Percentiles rank a stretch among this genome's conserved stretches.
Evolutionary conservation across 1,140 invertebrate genomes (phyloP).

Genomic region (Drosophila repletoides): DNA sequence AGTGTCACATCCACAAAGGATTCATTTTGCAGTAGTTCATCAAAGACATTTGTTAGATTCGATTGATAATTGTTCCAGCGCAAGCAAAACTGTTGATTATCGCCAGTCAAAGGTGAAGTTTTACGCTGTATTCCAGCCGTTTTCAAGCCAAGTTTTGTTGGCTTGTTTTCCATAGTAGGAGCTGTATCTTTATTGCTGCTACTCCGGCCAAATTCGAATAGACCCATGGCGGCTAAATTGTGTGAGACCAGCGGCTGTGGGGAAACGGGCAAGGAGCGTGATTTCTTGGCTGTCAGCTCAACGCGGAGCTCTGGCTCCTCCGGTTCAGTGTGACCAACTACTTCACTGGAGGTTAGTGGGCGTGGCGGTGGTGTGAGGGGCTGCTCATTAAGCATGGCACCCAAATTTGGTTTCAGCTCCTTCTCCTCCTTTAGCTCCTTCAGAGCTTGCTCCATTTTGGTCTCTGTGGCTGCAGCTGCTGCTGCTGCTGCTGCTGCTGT

Average conservation of each 20-base stretch:
- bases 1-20: constrained; percentile 96
- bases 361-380: constrained; percentile 70
- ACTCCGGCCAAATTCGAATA: constrained; percentile 65
- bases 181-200: background rate
- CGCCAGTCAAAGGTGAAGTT: constrained; percentile 29
- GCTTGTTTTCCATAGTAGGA: constrained; percentile 5
- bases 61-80: constrained; percentile 97
- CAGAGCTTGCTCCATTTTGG: no score
- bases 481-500: background rate
- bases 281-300: constrained; percentile 61
- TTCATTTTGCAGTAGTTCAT: constrained; percentile 94
- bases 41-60: constrained; percentile 95
- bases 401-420: constrained; percentile 10
- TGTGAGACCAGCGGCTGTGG: constrained; percentile 62
- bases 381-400: constrained; percentile 31
- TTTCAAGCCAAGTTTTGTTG: constrained; percentile 39
- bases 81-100: constrained; percentile 88
- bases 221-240: constrained; percentile 50
- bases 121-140: constrained; percentile 13
- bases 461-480: background rate
- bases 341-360: constrained; percentile 73
- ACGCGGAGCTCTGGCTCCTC: constrained; percentile 64
- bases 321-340: constrained; percentile 61
- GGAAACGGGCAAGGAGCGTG: constrained; percentile 71
- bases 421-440: background rate